Conservation (phyloP, 2,888 invertebrate species). For the Hipparchia semele region DNA sequence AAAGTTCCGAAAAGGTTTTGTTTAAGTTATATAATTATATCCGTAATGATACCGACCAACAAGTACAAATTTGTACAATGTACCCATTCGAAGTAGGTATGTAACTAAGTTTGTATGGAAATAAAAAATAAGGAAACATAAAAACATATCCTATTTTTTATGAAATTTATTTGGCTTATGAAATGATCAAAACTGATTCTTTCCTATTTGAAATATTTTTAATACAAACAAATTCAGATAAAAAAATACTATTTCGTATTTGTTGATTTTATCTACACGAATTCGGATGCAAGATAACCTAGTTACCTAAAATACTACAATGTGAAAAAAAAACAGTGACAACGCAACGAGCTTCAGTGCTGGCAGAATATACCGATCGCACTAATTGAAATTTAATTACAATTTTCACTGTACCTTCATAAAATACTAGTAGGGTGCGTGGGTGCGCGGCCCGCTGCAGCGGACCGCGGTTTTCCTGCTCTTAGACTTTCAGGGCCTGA, state of each 20-base stretch:
- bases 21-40: no score
- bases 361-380: slow-evolving; percentile 14
- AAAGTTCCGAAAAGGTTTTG: no score
- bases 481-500: no score
- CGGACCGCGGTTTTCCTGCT: no score
- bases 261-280: slow-evolving; percentile 35
- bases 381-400: slow-evolving; percentile 27
- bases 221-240: slow-evolving; percentile 23
- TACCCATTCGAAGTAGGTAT: no score
- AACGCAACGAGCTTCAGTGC: slow-evolving; percentile 23
- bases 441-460: no score
- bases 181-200: not conserved
- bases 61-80: no score
- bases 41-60: no score
- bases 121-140: not conserved
- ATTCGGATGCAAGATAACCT: slow-evolving; percentile 33
- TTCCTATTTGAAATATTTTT: slow-evolving; percentile 15
- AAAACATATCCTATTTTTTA: not conserved
- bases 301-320: slow-evolving; percentile 36
- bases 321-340: slow-evolving; percentile 27
- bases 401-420: no score
- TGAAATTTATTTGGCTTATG: no score
- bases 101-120: no score
- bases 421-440: no score
- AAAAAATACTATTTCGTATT: slow-evolving; percentile 31